A percentile compares a stretch with the other conserved stretches of the same genome.
Conservation (phyloP, 2,113 vertebrate species). For the Atherinomorus stipes region DNA sequence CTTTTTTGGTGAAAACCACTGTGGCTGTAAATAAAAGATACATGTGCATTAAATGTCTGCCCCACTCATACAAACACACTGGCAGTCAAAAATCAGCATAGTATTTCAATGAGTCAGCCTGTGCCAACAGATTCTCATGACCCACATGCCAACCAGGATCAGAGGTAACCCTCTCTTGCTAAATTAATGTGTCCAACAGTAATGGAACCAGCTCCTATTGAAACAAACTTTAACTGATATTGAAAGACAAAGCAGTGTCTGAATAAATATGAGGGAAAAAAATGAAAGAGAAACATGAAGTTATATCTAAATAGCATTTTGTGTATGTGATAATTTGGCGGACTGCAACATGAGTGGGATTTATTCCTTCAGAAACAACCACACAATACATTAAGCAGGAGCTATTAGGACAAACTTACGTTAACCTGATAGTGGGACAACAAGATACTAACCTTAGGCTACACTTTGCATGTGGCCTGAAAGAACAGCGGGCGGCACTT, state of each 20-base stretch:
- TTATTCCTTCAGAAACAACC: slow-evolving; percentile 72
- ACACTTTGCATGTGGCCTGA: slow-evolving; percentile 58
- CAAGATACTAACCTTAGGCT: slow-evolving; percentile 55
- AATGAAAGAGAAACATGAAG: background rate
- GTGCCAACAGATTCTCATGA: background rate
- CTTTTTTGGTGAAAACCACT: background rate
- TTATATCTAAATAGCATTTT: background rate
- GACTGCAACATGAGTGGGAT: slow-evolving; percentile 44
- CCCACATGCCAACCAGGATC: background rate
- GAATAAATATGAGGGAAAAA: background rate
- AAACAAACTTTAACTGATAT: background rate
- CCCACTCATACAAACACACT: background rate
- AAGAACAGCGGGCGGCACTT: slow-evolving; percentile 32
- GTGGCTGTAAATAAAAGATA: background rate
- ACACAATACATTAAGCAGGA: slow-evolving; percentile 81
- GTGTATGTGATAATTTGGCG: background rate
- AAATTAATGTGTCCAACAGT: background rate
- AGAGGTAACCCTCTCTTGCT: background rate
- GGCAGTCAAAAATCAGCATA: background rate
- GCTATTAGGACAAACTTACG: slow-evolving; percentile 60
- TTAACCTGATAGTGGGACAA: slow-evolving; percentile 74
- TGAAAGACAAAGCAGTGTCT: background rate
- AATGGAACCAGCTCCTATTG: background rate
- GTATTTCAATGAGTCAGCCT: background rate
- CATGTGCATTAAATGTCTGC: background rate